Evolutionary conservation across 2,797 vertebrate genomes (phyloP).

Genomic region (Poecile montanus): DNA sequence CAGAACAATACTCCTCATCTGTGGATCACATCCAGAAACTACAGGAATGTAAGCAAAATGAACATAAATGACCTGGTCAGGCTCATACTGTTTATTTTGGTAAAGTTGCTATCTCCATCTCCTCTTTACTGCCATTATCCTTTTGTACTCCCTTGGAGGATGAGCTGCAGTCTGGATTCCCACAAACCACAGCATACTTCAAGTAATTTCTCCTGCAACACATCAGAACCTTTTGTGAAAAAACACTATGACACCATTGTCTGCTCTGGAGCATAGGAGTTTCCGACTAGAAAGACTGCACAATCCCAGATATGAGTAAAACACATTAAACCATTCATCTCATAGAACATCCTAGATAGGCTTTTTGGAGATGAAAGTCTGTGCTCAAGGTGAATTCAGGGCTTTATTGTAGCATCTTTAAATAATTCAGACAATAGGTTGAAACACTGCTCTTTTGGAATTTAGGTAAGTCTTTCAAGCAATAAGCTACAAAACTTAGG

Average conservation of each 20-base stretch:
- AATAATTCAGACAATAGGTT: background rate
- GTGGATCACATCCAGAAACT: background rate
- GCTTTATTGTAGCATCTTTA: background rate
- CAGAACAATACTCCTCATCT: background rate
- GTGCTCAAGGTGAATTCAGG: background rate
- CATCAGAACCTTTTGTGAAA: background rate
- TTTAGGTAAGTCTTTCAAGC: background rate
- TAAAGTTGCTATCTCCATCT: background rate
- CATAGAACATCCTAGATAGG: background rate
- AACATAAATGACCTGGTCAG: background rate
- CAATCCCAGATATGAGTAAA: background rate
- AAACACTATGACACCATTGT: background rate
- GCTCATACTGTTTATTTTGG: background rate
- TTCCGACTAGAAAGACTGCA: background rate
- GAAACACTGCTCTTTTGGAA: background rate
- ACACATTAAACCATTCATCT: background rate
- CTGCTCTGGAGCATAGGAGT: background rate
- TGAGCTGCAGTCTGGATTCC: background rate
- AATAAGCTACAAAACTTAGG: background rate
- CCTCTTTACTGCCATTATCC: background rate
- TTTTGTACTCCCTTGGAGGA: background rate
- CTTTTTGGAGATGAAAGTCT: background rate
- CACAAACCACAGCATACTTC: background rate
- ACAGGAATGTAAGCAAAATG: background rate
- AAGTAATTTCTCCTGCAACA: background rate